Evolutionary conservation across 2,797 vertebrate genomes (phyloP), one percentile per base, ranked within the genome.

Genomic region (Mus spretus): DNA sequence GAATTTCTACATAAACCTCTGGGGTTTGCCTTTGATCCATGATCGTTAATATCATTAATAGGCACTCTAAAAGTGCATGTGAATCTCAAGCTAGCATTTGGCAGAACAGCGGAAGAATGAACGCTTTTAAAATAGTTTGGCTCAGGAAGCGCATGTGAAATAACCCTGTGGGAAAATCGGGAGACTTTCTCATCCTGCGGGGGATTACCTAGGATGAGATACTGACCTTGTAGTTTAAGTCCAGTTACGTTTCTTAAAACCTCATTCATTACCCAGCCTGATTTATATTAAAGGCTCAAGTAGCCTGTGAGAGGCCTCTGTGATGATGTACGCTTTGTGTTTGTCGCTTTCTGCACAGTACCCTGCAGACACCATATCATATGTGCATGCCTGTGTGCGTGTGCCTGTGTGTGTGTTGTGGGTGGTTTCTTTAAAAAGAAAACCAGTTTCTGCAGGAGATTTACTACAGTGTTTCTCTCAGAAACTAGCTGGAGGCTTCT

Each of bases 51-150:
- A 96, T 97, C 96, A 74, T 97, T 98, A 98, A 96, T 96, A 96
- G 97, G 91, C 95, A 90, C 95, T 94, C 86, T 57, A 89, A 94
- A 96, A 98, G 89, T 91, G 81, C 95, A 0, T 98, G 96, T 96
- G 97, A 97, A 96, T 96, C 93, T 96, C 72, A 81, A 77, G 94
- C 96, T 96, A 93, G 81, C 90, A 40, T 97, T 97, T 97, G 97
- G 96, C 98, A 96, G 93, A 31, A 81, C 91, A 78, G 74, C 83
- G 91, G 88, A 97, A 97, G 95, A 96, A 95, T 92, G 95, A 95
- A 97, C 15, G 93, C 97, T 97, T 98, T 97, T 98, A 97, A 98
- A 97, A 96, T 93, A 98, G 91, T 97, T 98, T 98, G 98, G 97
- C 96, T 97, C 95, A 34, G 93, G 89, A 96, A 95, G 84, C 47